A percentile compares a stretch with the other conserved stretches of the same genome.
Conservation (phyloP, 2,113 vertebrate species). For the Rostratula benghalensis region DNA sequence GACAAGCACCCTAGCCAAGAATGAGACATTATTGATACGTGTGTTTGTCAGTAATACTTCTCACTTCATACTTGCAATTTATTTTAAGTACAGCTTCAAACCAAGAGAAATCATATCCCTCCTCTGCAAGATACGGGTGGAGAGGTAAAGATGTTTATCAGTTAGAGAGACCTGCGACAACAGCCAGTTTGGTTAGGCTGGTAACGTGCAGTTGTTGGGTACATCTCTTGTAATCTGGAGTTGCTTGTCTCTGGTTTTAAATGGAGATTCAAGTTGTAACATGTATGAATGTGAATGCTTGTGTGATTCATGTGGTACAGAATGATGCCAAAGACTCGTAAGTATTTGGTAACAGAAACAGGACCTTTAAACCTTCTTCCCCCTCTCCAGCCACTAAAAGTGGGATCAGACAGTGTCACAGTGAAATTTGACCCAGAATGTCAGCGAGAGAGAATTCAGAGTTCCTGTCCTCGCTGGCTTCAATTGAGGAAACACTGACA, state of each 20-base stretch:
- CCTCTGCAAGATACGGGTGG: neutral
- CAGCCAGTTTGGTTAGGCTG: neutral
- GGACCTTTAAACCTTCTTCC: neutral
- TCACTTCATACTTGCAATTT: neutral
- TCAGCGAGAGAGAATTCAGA: neutral
- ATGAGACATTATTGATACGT: neutral
- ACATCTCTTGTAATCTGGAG: neutral
- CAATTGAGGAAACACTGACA: neutral
- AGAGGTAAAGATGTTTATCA: neutral
- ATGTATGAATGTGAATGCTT: neutral
- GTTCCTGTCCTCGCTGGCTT: neutral
- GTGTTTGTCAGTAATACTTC: neutral
- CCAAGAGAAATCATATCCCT: neutral
- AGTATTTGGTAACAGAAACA: neutral
- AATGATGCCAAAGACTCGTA: neutral
- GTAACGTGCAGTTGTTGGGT: neutral
- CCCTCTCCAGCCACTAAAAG: neutral
- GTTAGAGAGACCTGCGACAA: neutral
- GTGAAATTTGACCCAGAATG: neutral
- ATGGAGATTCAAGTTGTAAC: neutral
- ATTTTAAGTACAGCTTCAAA: neutral
- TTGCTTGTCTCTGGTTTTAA: neutral
- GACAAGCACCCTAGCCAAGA: neutral
- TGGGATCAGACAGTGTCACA: neutral
- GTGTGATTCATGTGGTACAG: neutral